Base-by-base conservation (phyloP, 2,113 vertebrate species). In the Perca schrenkii region DNA sequence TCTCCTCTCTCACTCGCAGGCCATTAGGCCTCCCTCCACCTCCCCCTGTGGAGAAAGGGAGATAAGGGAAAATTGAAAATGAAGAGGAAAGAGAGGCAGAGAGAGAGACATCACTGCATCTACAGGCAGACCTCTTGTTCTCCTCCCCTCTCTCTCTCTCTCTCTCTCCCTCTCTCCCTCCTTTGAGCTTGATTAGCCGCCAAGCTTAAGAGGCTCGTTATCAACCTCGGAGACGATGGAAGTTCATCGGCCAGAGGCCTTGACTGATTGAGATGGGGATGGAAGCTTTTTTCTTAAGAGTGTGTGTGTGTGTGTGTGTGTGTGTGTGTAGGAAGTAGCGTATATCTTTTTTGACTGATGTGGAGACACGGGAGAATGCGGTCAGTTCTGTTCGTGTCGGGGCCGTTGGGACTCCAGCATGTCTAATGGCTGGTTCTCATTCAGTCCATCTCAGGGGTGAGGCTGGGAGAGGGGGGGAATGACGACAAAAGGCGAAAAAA, bases 41-140 rank as follows among this genome's bases (percentile, higher is more conserved):
- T 90, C 87, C 90, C 85, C 91, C 90, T 80, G 84, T 66, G 84
- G 89, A 87, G 92, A 89, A 83, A 83, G 77, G 79, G 21, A 93
- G 94, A 94, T 95, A 94, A 94, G 93, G 86, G 79, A 82, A 90
- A 89, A 91, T 79, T 90, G 89, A 88, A 94, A 91, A 92, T 85
- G 84, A 91, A 89, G 89, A 89, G 91, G 73, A 79, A 69, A 72
- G 71, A 83, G 78, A 86, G 69, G 40, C 85, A 74, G 77, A 54
- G 74, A 86, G 83, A 69, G 64, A 67, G 66, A 69, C 8, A 82
- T 90, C 82, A 69, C 65, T 78, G 74, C 82, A 86, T 91, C 87
- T 79, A 88, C 78, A 76, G 68, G 66, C 89, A 79, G 85, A 28
- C 57, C 80, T 91, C 89, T 86, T 79, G 67, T 85, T 90, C 88